Conservation (phyloP, 2,113 vertebrate species). For the Phyllostomus discolor region DNA sequence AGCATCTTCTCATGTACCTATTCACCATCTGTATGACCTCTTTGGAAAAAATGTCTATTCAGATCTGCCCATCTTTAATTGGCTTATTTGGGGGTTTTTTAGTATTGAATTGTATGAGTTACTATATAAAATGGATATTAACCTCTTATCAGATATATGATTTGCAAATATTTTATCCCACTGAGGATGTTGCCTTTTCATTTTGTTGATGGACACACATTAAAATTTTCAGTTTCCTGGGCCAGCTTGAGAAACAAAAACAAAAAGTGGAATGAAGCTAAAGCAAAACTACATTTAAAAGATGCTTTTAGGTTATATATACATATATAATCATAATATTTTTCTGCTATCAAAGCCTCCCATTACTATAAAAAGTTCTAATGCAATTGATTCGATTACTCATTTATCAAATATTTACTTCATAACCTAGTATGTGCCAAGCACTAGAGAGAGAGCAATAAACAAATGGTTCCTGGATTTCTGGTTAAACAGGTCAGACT, state of each 20-base stretch:
- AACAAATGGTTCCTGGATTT: not conserved
- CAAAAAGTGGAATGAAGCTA: not conserved
- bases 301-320: not conserved
- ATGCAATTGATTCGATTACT: not conserved
- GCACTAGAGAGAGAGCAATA: not conserved
- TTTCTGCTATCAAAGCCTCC: not conserved
- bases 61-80: not conserved
- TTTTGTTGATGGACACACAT: not conserved
- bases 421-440: not conserved
- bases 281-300: conserved; percentile 6
- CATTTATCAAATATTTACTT: not conserved
- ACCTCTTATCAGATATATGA: not conserved
- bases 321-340: not conserved
- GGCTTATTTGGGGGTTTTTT: not conserved
- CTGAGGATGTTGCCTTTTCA: not conserved
- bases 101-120: not conserved
- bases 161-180: not conserved
- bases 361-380: not conserved
- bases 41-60: not conserved
- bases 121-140: not conserved
- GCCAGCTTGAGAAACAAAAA: not conserved
- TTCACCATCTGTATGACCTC: not conserved
- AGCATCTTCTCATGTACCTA: not conserved
- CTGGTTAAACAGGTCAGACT: not conserved
- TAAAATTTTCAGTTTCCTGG: not conserved